These are phyloP conservation scores for Mythimna pallens DNA, from an alignment of 2,888 invertebrate genomes.

Conservation along the genomic window DNA sequence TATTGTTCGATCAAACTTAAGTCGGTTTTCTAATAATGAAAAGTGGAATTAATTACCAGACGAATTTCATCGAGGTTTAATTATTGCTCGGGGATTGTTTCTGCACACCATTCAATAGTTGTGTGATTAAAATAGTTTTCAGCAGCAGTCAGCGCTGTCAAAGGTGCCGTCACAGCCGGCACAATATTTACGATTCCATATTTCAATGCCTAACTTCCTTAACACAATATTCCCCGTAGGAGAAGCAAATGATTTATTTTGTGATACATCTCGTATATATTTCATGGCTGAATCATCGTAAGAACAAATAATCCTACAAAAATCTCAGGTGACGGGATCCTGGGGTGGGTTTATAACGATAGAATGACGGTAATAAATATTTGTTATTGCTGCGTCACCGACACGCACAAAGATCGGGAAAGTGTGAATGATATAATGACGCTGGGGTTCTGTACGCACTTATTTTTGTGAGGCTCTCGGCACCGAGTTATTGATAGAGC, in stretches of 20 bases:
- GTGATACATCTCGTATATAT: slow-evolving; percentile 52
- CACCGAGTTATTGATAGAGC: slow-evolving; percentile 28
- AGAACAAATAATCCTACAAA: slow-evolving; percentile 58
- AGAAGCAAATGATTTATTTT: slow-evolving; percentile 48
- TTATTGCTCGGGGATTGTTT: slow-evolving; percentile 3
- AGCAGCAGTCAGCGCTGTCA: neutral
- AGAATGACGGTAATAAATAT: slow-evolving; percentile 71
- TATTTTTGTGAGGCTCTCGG: slow-evolving; percentile 28
- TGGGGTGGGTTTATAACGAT: slow-evolving; percentile 52
- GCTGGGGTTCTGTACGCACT: slow-evolving; percentile 21
- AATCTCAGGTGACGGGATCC: slow-evolving; percentile 62
- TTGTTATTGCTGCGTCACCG: slow-evolving; percentile 70
- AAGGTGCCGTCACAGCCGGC: neutral
- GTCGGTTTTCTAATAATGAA: slow-evolving; percentile 1
- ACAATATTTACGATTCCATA: slow-evolving; percentile 15
- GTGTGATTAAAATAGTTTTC: slow-evolving; percentile 3
- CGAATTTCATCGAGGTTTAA: neutral
- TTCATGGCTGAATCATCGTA: slow-evolving; percentile 41
- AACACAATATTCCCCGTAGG: slow-evolving; percentile 20
- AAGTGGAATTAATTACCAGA: neutral
- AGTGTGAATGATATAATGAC: slow-evolving; percentile 67
- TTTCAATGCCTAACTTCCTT: slow-evolving; percentile 20
- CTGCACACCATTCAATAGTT: neutral
- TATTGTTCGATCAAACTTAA: slow-evolving; percentile 8
- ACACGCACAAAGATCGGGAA: slow-evolving; percentile 65